Evolutionary conservation across 2,797 vertebrate genomes (phyloP), one percentile per base, ranked within the genome.

Genomic region (Diglossa cyanea): DNA sequence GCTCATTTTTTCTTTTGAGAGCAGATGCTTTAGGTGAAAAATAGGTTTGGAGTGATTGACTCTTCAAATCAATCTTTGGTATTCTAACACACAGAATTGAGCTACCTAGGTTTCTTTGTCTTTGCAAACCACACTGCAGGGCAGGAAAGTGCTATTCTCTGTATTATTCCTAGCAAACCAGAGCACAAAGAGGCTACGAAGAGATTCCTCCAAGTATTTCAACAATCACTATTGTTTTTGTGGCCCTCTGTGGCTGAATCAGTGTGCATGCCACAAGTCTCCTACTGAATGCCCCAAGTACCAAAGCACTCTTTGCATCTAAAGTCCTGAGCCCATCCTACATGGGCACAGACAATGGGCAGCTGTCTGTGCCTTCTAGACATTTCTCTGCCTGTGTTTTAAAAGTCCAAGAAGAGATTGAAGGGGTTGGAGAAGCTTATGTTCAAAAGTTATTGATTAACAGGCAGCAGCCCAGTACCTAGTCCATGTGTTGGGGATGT

Each of bases 11-110:
- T 33, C 67, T 82, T 66, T 44, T 26, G 30, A 80, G 71, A 82
- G 44, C 0, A 1, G 53, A 84, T 39, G 19, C 40, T 68, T 72
- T 92, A 19, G 30, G 48, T 90, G 77, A 93, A 88, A 93, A 93
- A 92, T 84, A 71, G 45, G 5, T 80, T 88, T 86, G 70, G 37
- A 74, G 57, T 45, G 65, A 82, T 42, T 83, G 85, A 93, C 68
- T 93, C 61, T 93, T 90, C 45, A 77, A 83, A 86, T 84, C 70
- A 53, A 4, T 93, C 77, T 86, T 83, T 57, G 33, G 61, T 73
- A 70, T 50, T 63, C 48, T 79, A 93, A 82, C 57, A 40, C 33
- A 50, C 6, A 48, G 67, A 76, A 79, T 4, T 62, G 75, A 95
- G 72, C 78, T 63, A 48, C 8, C 1, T 55, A 37, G 28, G 19